phyloP scores from a whole-genome alignment of 2,888 invertebrate genomes.

The Apotomis turbidana region DNA sequence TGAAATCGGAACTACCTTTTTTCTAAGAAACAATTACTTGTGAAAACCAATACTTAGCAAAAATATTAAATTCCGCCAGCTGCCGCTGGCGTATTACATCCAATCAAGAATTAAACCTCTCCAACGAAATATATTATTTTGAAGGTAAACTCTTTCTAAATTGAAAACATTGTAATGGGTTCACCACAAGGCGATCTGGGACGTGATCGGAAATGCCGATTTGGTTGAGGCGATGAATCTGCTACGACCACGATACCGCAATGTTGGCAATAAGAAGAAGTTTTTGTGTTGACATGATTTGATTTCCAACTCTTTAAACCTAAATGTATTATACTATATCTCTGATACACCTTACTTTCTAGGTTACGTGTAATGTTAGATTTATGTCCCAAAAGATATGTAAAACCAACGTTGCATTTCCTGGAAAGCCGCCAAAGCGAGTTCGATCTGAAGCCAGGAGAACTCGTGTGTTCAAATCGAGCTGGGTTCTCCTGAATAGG shows the following conservation, averaged over 20 bases:
- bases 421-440: too few relatives aligned
- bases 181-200: constrained; percentile 40
- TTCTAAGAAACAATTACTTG: constrained; percentile 3
- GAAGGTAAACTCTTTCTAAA: constrained; percentile 38
- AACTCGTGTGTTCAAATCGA: too few relatives aligned
- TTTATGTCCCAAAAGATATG: too few relatives aligned
- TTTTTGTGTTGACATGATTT: neutral
- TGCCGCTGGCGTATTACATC: constrained; percentile 1
- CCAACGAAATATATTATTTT: constrained; percentile 20
- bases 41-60: neutral
- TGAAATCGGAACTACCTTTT: neutral
- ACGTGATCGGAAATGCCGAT: constrained; percentile 45
- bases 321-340: too few relatives aligned
- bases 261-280: constrained; percentile 20
- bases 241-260: constrained; percentile 50
- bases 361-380: too few relatives aligned
- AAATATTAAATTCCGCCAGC: neutral
- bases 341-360: too few relatives aligned
- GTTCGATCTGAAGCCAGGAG: too few relatives aligned
- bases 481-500: too few relatives aligned
- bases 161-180: constrained; percentile 41
- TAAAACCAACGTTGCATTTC: too few relatives aligned
- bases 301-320: neutral
- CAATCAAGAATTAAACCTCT: neutral
- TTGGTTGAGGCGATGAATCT: constrained; percentile 53